Conservation (phyloP, 1,140 invertebrate species). For the Sycophaga agraensis region DNA sequence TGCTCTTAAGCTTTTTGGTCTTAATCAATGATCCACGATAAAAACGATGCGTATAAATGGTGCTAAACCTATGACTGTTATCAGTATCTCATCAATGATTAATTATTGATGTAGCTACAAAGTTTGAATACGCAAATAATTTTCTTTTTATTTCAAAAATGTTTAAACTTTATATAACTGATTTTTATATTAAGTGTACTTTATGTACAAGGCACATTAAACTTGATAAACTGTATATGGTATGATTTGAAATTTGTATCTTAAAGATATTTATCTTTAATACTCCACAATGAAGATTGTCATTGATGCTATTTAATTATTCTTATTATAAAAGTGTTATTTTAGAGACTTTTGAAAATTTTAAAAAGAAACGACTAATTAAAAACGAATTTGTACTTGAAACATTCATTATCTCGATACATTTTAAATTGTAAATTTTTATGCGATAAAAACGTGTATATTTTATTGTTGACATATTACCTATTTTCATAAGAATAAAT, state of each 20-base stretch:
- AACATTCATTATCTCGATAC: too few species aligned
- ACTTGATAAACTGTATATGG: too few species aligned
- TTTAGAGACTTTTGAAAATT: neutral
- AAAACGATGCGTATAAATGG: slow-evolving; percentile 31
- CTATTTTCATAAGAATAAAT: slow-evolving; percentile 50
- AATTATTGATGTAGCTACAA: slow-evolving; percentile 5
- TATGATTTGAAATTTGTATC: too few species aligned
- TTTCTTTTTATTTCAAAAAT: slow-evolving; percentile 7
- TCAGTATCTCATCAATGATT: neutral
- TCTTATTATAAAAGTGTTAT: slow-evolving; percentile 1
- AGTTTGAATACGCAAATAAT: slow-evolving; percentile 14
- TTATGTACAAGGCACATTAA: too few species aligned
- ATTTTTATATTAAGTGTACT: slow-evolving; percentile 21
- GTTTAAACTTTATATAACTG: slow-evolving; percentile 10
- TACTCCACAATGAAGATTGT: too few species aligned
- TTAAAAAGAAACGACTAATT: slow-evolving; percentile 1
- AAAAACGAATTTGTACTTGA: too few species aligned
- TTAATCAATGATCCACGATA: slow-evolving; percentile 66
- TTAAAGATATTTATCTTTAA: too few species aligned
- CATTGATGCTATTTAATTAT: neutral
- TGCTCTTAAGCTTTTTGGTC: slow-evolving; percentile 87
- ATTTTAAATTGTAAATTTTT: slow-evolving; percentile 23
- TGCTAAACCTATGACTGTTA: slow-evolving; percentile 22
- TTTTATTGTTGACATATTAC: slow-evolving; percentile 44
- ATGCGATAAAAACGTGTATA: slow-evolving; percentile 27